Base-by-base conservation (phyloP, 2,888 invertebrate genomes). In the Diarsia dahlii region DNA sequence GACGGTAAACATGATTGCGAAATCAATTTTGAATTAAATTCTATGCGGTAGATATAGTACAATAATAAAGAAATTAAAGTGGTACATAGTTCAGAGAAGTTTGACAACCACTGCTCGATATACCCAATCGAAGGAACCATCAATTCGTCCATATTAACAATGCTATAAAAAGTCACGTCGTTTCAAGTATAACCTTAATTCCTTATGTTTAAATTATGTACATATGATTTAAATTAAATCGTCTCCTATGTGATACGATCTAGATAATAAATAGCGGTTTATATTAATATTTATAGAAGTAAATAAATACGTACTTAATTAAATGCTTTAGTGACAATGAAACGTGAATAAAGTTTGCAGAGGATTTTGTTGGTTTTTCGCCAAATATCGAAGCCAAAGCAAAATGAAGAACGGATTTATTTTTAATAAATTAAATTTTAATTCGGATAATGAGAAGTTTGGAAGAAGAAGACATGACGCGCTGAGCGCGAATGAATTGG, bases 271-370 rank as follows among this genome's bases (percentile, higher is more conserved):
- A 86, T 80, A 72, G 66, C 70, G 71, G 75, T 62, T 48, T 66
- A 3, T 70, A 70, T 76, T 34, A 80, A 84, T 80, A 76, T 82
- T 75, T 75, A 82, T 75, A 66, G 86, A 87, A 88, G 84, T 86
- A 81, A 84, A 80, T 75, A 72, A 72, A 72, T 62, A 34, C 48
- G 50, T 69, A 34, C 45, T 46, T 69, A 72, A 84, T 84, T 84
- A 75, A 67, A 75, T 75, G n/a, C 20, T 64, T 18, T 46, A n/a
- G 60, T 62, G 75, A 56, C 28, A 67, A 64, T 67, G 34, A 84
- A 69, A 56, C 45, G 9, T 23, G 13, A 72, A 13, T 70, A 13
- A 34, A 20, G 12, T 56, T 28, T 9, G 3, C 46, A 52, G 20
- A 73, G 0, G 45, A 23, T 54, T 66, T 68, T 50, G 45, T 12